Conservation (phyloP, 2,888 invertebrate species). For the Diadromus collaris region DNA sequence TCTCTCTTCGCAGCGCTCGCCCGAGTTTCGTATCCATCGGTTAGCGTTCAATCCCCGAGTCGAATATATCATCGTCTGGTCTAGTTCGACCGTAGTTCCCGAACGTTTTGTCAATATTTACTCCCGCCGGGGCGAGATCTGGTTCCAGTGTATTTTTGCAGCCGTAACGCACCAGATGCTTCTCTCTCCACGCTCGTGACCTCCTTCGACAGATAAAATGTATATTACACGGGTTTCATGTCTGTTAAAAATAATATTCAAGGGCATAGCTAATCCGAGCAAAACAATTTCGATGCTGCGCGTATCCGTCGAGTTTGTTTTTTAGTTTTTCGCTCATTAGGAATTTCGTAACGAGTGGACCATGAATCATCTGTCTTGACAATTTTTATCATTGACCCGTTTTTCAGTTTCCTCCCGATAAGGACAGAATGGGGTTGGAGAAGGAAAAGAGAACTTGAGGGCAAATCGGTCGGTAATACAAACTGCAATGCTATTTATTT, state of each 20-base stretch:
- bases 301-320: background rate
- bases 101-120: conserved; percentile 51
- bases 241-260: background rate
- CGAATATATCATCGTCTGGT: conserved; percentile 19
- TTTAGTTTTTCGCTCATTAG: background rate
- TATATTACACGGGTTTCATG: background rate
- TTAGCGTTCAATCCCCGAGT: background rate
- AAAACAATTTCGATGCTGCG: background rate
- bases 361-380: background rate
- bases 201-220: conserved; percentile 26
- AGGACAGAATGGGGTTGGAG: no score
- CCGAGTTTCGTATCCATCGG: background rate
- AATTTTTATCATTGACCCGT: no score
- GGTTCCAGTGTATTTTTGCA: conserved; percentile 41
- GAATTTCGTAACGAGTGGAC: background rate
- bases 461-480: no score
- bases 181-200: conserved; percentile 31
- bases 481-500: no score
- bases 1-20: conserved; percentile 11
- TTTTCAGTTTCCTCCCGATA: no score
- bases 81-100: conserved; percentile 11
- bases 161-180: conserved; percentile 35
- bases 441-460: no score
- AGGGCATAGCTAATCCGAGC: background rate
- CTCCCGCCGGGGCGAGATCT: conserved; percentile 9